phyloP scores from a whole-genome alignment of 92 coral and sea anemone species.

The Zoanthus sansibaricus region DNA sequence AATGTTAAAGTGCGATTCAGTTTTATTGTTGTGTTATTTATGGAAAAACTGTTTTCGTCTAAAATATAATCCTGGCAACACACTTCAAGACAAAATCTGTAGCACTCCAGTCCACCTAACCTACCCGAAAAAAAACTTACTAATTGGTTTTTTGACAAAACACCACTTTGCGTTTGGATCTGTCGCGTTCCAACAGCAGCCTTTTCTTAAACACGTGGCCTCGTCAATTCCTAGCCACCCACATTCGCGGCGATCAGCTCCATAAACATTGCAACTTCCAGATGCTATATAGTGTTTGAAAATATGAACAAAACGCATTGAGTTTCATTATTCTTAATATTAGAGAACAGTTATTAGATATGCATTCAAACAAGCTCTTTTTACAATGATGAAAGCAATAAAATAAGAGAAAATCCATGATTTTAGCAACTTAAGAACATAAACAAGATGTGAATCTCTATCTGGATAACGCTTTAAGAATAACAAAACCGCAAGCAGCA shows the following conservation, averaged over 20 bases:
- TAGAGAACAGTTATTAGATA: not conserved
- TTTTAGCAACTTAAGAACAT: too few relatives aligned
- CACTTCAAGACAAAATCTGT: not conserved
- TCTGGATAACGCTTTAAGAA: too few relatives aligned
- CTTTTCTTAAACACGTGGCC: conserved; percentile 17
- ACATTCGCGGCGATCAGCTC: not conserved
- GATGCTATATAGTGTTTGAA: not conserved
- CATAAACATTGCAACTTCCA: not conserved
- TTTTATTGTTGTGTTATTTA: too few relatives aligned
- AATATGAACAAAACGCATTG: not conserved
- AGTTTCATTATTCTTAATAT: not conserved
- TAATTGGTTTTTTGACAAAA: not conserved
- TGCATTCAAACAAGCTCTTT: not conserved
- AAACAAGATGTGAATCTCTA: too few relatives aligned
- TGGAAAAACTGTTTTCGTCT: not conserved
- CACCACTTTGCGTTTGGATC: conserved; percentile 12
- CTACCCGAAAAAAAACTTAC: not conserved
- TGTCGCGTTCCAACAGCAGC: conserved; percentile 15
- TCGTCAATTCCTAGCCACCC: conserved; percentile 19
- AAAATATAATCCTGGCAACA: not conserved
- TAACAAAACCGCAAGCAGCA: too few relatives aligned
- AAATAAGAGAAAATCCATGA: too few relatives aligned
- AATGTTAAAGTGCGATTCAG: too few relatives aligned
- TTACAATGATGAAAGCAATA: not conserved
- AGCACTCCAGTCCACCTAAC: too few relatives aligned